Percentiles rank a stretch among this genome's conserved stretches.
These are phyloP conservation scores for Ormia ochracea DNA, from an alignment of 2,888 invertebrate species.

Conservation along the genomic window DNA sequence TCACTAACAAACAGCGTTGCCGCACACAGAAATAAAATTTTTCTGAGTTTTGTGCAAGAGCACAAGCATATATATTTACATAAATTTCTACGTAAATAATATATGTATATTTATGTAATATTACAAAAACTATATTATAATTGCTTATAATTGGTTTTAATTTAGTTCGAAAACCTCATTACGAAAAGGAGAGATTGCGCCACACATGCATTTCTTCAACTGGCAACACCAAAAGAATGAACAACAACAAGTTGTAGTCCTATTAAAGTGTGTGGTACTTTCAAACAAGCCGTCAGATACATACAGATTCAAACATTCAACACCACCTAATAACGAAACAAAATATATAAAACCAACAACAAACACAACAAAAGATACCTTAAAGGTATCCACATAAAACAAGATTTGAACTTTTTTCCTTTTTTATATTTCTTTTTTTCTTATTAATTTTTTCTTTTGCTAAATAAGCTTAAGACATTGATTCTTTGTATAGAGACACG, in stretches of 20 bases:
- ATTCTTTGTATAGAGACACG: neutral
- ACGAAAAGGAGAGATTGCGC: neutral
- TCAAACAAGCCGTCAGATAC: slow-evolving; percentile 61
- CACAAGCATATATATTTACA: no score
- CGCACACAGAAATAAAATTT: neutral
- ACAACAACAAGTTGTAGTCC: slow-evolving; percentile 11
- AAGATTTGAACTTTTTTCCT: slow-evolving; percentile 56
- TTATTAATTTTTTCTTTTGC: slow-evolving; percentile 8
- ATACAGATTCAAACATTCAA: slow-evolving; percentile 56
- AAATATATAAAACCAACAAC: slow-evolving; percentile 66
- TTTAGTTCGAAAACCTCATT: neutral
- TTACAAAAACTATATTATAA: no score
- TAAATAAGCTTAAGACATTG: slow-evolving; percentile 1
- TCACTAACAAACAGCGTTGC: neutral
- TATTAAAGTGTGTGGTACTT: slow-evolving; percentile 41
- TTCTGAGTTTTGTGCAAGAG: no score
- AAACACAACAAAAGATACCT: slow-evolving; percentile 64
- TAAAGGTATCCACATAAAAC: slow-evolving; percentile 68
- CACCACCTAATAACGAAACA: slow-evolving; percentile 45
- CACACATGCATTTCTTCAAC: no score
- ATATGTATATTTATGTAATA: no score
- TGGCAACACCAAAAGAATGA: slow-evolving; percentile 23
- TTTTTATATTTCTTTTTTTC: slow-evolving; percentile 19
- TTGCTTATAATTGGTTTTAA: neutral
- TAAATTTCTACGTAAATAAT: no score